Base-by-base conservation (phyloP, 92 coral and sea anemone genomes). In the Phymanthus crucifer region DNA sequence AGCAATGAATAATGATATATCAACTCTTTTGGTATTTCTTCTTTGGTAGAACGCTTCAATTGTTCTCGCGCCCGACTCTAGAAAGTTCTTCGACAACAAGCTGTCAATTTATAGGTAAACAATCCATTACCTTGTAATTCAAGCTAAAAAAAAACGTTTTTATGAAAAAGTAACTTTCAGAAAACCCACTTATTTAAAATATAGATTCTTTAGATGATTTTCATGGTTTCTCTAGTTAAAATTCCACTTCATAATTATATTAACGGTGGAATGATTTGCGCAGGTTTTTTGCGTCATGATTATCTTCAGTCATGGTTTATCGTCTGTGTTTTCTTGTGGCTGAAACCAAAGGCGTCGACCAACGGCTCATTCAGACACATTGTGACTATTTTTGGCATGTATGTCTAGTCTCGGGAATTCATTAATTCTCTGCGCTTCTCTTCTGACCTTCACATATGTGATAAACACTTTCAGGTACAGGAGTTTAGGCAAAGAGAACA, bases 371-470 rank as follows among this genome's bases (percentile, higher is more conserved):
- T 24, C 9, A 54, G 64, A 54, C 64, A 24, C 27, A 54, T 54
- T 2, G 64, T 43, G 48, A 10, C 29, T 54, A 54, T 54, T 54
- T 54, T 54, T 54, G 64, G 64, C 29, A 54, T 21, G 6, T 2
- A 21, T 54, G 64, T 54, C 64, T 54, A 24, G 64, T 21, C 27
- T 54, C 7, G 64, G 27, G 64, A 54, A 54, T 54, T 54, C 64
- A 54, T 54, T 54, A 54, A 54, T 21, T 21, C 64, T 54, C 48
- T 6, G 48, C n/a, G 4, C 11, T 19, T 21, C 14, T 54, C 64
- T 54, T 54, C 27, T 54, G 64, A 54, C 64, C 64, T 54, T 54
- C 64, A 54, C 64, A 54, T 21, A 21, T 54, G 29, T 54, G 64
- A 54, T 24, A 54, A 54, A 54, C 64, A n/a, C 8, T 54, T 54